phyloP scores from a whole-genome alignment of 1,140 invertebrate genomes.

The Sarcophaga peregrina region DNA sequence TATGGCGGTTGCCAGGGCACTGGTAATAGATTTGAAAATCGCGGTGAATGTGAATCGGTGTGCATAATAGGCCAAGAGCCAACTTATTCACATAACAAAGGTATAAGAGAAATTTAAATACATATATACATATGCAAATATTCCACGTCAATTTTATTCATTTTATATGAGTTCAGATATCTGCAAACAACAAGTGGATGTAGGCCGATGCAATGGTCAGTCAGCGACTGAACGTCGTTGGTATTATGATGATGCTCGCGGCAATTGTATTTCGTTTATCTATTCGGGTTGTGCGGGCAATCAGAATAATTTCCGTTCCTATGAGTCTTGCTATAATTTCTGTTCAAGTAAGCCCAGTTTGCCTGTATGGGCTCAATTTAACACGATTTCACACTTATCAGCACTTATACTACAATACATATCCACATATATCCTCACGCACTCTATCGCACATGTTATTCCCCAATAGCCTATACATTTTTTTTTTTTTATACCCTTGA shows the following conservation, averaged over 20 bases:
- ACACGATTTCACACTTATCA: background rate
- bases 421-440: background rate
- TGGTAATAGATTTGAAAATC: conserved; percentile 81
- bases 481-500: no score
- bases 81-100: conserved; percentile 49
- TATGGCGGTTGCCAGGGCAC: conserved; percentile 90
- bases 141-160: conserved; percentile 40
- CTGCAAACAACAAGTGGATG: conserved; percentile 75
- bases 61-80: conserved; percentile 68
- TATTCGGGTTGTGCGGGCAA: conserved; percentile 86
- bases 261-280: conserved; percentile 80
- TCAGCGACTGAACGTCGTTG: conserved; percentile 74
- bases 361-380: conserved; percentile 26
- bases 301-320: conserved; percentile 81
- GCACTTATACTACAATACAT: background rate
- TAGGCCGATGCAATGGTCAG: conserved; percentile 77
- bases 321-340: conserved; percentile 75
- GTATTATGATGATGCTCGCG: conserved; percentile 81
- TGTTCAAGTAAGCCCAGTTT: conserved; percentile 69
- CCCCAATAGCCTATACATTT: no score
- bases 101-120: conserved; percentile 45
- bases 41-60: conserved; percentile 76
- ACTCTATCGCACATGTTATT: no score
- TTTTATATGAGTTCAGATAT: conserved; percentile 66
- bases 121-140: conserved; percentile 10